Percentiles rank a stretch among this genome's conserved stretches.
Conservation (phyloP, 2,888 invertebrate genomes). For the Daptonema setosum region DNA sequence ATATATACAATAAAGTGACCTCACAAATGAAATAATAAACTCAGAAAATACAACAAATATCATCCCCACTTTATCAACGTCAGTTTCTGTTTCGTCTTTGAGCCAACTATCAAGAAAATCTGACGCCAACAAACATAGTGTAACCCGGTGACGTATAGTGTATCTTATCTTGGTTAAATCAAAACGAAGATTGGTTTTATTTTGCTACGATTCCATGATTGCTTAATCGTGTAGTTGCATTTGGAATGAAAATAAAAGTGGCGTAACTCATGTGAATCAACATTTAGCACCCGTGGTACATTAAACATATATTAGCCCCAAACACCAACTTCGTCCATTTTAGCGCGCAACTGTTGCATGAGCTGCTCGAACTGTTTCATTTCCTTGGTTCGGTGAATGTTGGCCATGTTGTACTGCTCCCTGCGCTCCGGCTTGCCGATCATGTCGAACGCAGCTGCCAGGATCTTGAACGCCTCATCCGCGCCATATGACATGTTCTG, state of each 20-base stretch:
- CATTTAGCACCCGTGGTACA: background rate
- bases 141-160: too few relatives aligned
- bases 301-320: background rate
- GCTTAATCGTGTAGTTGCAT: too few relatives aligned
- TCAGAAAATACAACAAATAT: too few relatives aligned
- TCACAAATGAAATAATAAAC: too few relatives aligned
- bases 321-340: conserved; percentile 51
- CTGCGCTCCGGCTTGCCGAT: conserved; percentile 57
- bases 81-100: too few relatives aligned
- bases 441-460: conserved; percentile 79
- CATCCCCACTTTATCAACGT: too few relatives aligned
- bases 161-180: too few relatives aligned
- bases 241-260: background rate
- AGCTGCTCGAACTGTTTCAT: conserved; percentile 57
- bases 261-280: background rate
- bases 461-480: conserved; percentile 82
- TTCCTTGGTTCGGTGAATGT: conserved; percentile 44
- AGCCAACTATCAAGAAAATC: too few relatives aligned
- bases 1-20: too few relatives aligned
- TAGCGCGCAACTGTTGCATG: conserved; percentile 64
- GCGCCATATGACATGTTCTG: conserved; percentile 72
- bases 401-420: conserved; percentile 23
- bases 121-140: too few relatives aligned
- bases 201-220: too few relatives aligned
- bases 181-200: too few relatives aligned